Percentiles rank a stretch among this genome's conserved stretches.
Conservation (phyloP, 2,888 invertebrate species). For the Ecliptopera silaceata region DNA sequence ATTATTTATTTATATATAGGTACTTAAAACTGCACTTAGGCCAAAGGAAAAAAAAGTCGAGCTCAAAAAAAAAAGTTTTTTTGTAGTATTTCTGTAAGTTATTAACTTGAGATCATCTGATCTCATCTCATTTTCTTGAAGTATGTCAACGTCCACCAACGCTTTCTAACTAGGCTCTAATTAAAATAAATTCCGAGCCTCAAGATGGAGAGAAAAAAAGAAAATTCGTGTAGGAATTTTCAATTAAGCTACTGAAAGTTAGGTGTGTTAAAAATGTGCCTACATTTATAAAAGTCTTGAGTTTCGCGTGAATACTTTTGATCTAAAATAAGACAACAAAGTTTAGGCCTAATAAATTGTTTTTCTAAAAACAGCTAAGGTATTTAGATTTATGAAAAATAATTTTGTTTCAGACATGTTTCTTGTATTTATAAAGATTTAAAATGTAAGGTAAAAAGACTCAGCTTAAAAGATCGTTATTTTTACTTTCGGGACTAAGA, state of each 20-base stretch:
- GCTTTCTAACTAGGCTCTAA: constrained; percentile 29
- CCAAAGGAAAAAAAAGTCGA: no score
- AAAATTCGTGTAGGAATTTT: constrained; percentile 38
- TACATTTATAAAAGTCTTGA: constrained; percentile 17
- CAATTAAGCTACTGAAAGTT: constrained; percentile 35
- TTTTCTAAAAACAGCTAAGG: no score
- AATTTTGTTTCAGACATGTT: no score
- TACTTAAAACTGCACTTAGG: no score
- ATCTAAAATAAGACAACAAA: not conserved
- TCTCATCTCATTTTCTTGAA: constrained; percentile 19
- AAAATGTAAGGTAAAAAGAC: not conserved
- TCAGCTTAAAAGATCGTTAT: not conserved
- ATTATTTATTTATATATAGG: no score
- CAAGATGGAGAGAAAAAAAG: constrained; percentile 28
- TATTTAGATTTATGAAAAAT: no score
- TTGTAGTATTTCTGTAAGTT: no score
- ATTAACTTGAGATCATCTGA: not conserved
- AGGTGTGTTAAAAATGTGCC: constrained; percentile 21
- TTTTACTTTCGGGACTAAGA: not conserved
- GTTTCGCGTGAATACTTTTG: not conserved
- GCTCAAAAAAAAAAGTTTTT: no score
- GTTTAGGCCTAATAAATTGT: no score
- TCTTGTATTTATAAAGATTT: no score
- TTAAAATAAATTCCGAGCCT: constrained; percentile 36
- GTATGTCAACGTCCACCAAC: constrained; percentile 26